Evolutionary conservation across 1,140 invertebrate species (phyloP), one percentile per base, ranked within the genome.

Genomic region (Drosophila subpulchrella): DNA sequence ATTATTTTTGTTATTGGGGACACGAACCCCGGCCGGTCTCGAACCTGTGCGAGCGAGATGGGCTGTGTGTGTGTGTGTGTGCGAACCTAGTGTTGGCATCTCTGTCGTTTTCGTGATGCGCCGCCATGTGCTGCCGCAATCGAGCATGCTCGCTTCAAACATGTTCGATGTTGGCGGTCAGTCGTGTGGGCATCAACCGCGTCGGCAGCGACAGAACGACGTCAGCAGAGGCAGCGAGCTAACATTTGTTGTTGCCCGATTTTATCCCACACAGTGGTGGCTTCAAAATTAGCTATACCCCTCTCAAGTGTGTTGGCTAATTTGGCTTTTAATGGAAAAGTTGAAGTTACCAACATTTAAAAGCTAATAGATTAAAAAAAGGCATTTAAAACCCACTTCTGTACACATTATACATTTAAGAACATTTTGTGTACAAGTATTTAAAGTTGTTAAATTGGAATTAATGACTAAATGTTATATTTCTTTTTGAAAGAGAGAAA

Each of bases 1-100:
- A 46, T 61, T 38, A 38, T 44, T 66, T 20, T 66, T 20, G 57
- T 68, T 82, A 82, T 84, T 84, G 81, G 42, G 70, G 80, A 83
- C 80, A 82, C 80, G 74, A 75, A 83, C 80, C 77, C 68, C 66
- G 46, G 46, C 50, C 39, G 41, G 54, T 24, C 11, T 75, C 77
- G 34, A 54, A 78, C 79, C 63, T 44, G 44, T 62, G 54, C 77
- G 56, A 30, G 50, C 27, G 38, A 56, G 42, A 13, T 30, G 15
- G 13, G 32, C 4, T 30, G 41, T 36, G 10, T 20, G 20, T 20
- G 20, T 20, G 20, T 20, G 20, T 20, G 20, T 20, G 20, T 17
- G 17, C 59, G 42, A 15, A 20, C 13, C n/a, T 13, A 17, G 4
- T 54, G 50, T 54, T 30, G 81, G 74, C 61, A 7, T 71, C 50